Percentiles rank a stretch among this genome's conserved stretches.
Conservation (phyloP, 1,140 invertebrate species). For the Telenomus remus region DNA sequence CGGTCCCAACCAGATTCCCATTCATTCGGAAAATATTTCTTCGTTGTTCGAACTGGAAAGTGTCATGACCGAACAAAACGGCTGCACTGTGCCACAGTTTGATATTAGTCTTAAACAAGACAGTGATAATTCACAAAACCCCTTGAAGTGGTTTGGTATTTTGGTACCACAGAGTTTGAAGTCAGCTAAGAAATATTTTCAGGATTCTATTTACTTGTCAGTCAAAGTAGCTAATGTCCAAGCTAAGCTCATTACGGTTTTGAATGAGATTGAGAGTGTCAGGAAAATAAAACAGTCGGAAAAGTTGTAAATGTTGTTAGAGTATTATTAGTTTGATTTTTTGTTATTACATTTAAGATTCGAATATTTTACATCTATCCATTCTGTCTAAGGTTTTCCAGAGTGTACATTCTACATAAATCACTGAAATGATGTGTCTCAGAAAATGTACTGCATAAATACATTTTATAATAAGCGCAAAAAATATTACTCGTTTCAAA, state of each 20-base stretch:
- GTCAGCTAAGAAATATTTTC: conserved; percentile 81
- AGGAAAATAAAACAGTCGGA: conserved; percentile 10
- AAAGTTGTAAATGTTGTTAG: neutral
- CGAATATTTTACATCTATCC: no score
- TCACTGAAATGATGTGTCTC: neutral
- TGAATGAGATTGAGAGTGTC: conserved; percentile 51
- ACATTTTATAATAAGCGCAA: no score
- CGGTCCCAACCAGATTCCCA: conserved; percentile 80
- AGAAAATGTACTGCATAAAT: neutral
- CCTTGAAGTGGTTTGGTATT: conserved; percentile 85
- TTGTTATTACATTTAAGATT: no score
- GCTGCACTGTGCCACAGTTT: conserved; percentile 63
- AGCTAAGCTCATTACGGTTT: conserved; percentile 70
- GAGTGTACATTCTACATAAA: neutral
- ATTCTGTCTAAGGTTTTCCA: no score
- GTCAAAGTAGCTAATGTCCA: conserved; percentile 81
- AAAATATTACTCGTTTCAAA: no score
- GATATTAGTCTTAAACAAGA: conserved; percentile 69
- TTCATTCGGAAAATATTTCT: conserved; percentile 75
- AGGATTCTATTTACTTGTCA: conserved; percentile 78
- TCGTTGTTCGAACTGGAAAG: conserved; percentile 77
- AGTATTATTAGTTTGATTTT: no score
- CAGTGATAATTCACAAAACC: conserved; percentile 75
- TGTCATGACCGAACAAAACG: conserved; percentile 69
- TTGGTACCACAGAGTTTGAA: conserved; percentile 83